Evolutionary conservation across 2,113 vertebrate species (phyloP), one percentile per base, ranked within the genome.

Genomic region (Ascaphus truei): DNA sequence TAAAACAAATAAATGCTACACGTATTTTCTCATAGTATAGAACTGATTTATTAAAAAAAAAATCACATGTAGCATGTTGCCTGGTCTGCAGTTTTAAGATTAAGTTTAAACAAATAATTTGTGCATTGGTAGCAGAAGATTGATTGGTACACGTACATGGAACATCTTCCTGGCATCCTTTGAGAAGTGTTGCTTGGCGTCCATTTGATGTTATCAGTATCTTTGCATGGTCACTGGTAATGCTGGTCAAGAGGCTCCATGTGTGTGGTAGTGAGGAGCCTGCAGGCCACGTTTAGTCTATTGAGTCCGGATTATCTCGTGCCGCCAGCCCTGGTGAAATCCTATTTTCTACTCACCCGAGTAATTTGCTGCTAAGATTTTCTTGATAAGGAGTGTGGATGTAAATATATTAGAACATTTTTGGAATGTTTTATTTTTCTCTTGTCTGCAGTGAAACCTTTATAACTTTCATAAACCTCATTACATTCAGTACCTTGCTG

Each of bases 271-370:
- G 52, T 20, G 22, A 43, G n/a, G 59, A 66, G 63, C 63, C 50
- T 66, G 50, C 50, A 66, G 63, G 63, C 63, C 63, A 55, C 53
- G 63, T 66, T 66, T 66, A 66, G 50, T 53, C 63, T 55, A 56
- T 30, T 55, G 50, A 56, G 41, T 30, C 27, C 23, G 63, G 50
- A 66, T 66, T 66, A 66, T n/a, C 37, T 51, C 41, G 18, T 30
- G 62, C 50, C 36, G 50, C 50, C 48, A 53, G 33, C 31, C 37
- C 26, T 53, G 52, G n/a, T 55, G 36, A 66, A 65, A 66, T 55
- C 50, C 50, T 55, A 27, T 66, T 56, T 66, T 55, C 51, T 55
- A 31, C 63, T 37, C 34, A 39, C 13, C 48, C 25, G 22, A 37
- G 33, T 26, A 6, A 55, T 66, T 55, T 55, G 36, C 12, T 31